Percentiles rank a stretch among this genome's conserved stretches.
Evolutionary conservation across 2,113 vertebrate species (phyloP).

Genomic region (Plotosus lineatus): DNA sequence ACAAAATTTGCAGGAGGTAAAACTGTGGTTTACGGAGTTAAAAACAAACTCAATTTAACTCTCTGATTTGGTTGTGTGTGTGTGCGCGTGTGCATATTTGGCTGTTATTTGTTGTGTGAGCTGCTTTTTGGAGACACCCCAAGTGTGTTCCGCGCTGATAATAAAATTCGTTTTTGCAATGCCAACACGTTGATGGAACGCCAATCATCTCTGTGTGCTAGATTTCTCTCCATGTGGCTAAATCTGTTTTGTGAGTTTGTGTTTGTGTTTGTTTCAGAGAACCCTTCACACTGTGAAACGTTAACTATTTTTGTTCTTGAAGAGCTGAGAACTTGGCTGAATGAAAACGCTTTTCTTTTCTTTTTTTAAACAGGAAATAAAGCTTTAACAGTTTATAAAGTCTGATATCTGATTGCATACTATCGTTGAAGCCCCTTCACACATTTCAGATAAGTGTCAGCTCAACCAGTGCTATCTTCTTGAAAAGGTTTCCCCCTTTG

Average conservation of each 20-base stretch:
- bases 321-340: not conserved
- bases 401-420: not conserved
- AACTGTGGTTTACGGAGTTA: not conserved
- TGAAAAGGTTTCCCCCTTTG: not conserved
- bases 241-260: not conserved
- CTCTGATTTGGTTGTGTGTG: constrained; percentile 12
- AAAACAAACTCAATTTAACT: not conserved
- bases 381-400: not conserved
- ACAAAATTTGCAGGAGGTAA: not conserved
- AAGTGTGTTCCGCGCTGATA: constrained; percentile 53
- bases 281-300: not conserved
- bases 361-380: not conserved
- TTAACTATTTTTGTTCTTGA: not conserved
- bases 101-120: constrained; percentile 33
- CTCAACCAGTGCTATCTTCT: not conserved
- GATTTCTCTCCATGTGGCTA: constrained; percentile 10
- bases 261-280: not conserved
- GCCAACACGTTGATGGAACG: constrained; percentile 30
- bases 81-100: constrained; percentile 1
- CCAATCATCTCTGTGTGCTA: constrained; percentile 35
- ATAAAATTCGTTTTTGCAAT: not conserved
- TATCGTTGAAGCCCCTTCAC: not conserved
- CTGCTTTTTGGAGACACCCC: constrained; percentile 35
- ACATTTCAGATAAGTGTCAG: not conserved
- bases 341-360: not conserved